A percentile compares a stretch with the other conserved stretches of the same genome.
These are phyloP conservation scores for Poecile montanus DNA, from an alignment of 2,797 vertebrate genomes.

Conservation along the genomic window DNA sequence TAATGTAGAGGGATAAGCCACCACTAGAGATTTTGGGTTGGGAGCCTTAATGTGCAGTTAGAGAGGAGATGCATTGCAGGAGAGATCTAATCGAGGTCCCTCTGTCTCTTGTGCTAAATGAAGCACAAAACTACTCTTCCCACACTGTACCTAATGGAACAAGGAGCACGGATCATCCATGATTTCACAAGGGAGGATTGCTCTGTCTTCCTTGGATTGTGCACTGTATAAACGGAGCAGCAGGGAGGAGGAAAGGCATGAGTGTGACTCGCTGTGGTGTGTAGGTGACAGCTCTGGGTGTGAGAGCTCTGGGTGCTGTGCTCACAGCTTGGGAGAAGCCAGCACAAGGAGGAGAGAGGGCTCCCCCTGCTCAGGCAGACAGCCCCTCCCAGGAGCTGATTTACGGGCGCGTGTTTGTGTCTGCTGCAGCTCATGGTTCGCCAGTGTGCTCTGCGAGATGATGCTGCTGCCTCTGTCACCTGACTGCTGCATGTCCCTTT, in stretches of 20 bases:
- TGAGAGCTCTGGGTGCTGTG: not conserved
- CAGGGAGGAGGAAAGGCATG: not conserved
- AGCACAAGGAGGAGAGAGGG: not conserved
- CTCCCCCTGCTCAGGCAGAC: not conserved
- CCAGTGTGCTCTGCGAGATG: not conserved
- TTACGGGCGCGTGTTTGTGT: not conserved
- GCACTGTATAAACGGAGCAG: not conserved
- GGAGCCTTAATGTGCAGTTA: not conserved
- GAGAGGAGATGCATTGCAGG: conserved; percentile 22
- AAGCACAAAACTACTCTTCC: conserved; percentile 36
- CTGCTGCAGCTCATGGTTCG: not conserved
- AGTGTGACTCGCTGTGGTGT: not conserved
- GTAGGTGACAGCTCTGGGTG: not conserved
- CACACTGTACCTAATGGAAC: conserved; percentile 21
- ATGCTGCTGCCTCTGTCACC: not conserved
- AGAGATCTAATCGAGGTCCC: conserved; percentile 40
- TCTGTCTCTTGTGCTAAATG: conserved; percentile 56
- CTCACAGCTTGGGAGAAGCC: not conserved
- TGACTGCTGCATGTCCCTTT: not conserved
- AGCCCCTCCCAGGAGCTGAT: conserved; percentile 9
- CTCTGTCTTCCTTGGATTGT: not conserved
- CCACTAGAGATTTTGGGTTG: conserved; percentile 14
- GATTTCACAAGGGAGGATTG: conserved; percentile 33
- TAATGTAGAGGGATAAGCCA: not conserved
- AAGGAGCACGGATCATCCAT: not conserved